phyloP scores from a whole-genome alignment of 2,113 vertebrate species.

The Thalassoma bifasciatum region DNA sequence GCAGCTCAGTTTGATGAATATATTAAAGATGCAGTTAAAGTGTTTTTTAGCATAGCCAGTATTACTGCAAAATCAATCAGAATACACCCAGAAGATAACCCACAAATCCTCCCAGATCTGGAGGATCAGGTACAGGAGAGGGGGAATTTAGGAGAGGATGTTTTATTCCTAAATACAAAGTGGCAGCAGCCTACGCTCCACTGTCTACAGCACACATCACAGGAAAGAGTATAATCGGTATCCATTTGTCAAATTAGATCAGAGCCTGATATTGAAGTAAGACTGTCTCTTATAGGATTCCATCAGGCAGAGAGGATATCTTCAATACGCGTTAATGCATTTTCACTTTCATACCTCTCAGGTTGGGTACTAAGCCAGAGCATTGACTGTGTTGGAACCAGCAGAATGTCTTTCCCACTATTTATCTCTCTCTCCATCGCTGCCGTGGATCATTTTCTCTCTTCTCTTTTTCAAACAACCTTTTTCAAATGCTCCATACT shows the following conservation, averaged over 20 bases:
- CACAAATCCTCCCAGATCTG: slow-evolving; percentile 46
- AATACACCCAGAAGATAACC: slow-evolving; percentile 54
- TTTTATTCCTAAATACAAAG: slow-evolving; percentile 71
- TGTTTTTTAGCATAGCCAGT: slow-evolving; percentile 46
- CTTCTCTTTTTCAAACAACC: background rate
- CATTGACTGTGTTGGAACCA: slow-evolving; percentile 37
- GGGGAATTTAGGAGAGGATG: slow-evolving; percentile 38
- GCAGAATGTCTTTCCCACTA: slow-evolving; percentile 36
- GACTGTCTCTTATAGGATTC: slow-evolving; percentile 66
- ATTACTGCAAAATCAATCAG: slow-evolving; percentile 54
- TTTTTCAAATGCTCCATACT: slow-evolving; percentile 11
- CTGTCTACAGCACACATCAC: slow-evolving; percentile 53
- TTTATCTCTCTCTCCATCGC: slow-evolving; percentile 26
- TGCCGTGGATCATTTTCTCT: slow-evolving; percentile 20
- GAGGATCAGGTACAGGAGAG: slow-evolving; percentile 47
- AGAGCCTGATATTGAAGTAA: slow-evolving; percentile 71
- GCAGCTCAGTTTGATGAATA: slow-evolving; percentile 39
- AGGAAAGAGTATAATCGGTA: slow-evolving; percentile 70
- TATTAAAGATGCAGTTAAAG: slow-evolving; percentile 25
- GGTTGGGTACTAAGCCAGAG: slow-evolving; percentile 52
- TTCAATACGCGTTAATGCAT: slow-evolving; percentile 71
- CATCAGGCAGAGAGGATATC: slow-evolving; percentile 59
- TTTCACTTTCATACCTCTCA: slow-evolving; percentile 56
- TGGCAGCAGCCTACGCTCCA: slow-evolving; percentile 52
- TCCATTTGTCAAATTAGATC: slow-evolving; percentile 80